Evolutionary conservation across 35 echinoderm and acorn worm species (phyloP), one percentile per base, ranked within the genome.

Genomic region (Heliocidaris tuberculata): DNA sequence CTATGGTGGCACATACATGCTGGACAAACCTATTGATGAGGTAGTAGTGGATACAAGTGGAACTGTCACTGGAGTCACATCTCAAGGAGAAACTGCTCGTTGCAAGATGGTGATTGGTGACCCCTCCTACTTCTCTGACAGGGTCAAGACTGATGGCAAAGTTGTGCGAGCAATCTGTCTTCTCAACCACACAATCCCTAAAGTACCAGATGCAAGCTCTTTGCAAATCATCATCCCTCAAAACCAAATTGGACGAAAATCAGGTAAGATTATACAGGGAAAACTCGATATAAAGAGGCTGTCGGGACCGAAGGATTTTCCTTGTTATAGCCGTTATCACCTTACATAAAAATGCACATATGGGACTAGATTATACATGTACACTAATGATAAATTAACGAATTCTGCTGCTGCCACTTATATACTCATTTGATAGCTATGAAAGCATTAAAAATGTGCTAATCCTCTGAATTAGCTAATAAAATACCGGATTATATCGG

Each of bases 1-100:
- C 86, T 99, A 99, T 88, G 98, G 98, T 24, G 98, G 98, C n/a
- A 99, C 98, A 35, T 99, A 99, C 94, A 99, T 99, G 98, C 92
- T 99, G 19, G 94, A 96, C 96, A 99, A 99, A 88, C 98, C 97
- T n/a, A 96, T 99, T 94, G 95, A 99, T 10, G 94, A 95, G 30
- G 85, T 99, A 42, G 94, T 88, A 49, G 92, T 96, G 85, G 87
- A 89, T 29, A 95, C 96, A 10, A 86, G 96, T 85, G 98, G 96
- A 17, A 29, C 85, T 9, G 97, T 99, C 19, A 86, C 32, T 32
- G 98, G 98, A 52, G 98, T 99, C 19, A 96, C 32, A 48, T 99
- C 98, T 7, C 85, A 94, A 86, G 98, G 96, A 0, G 98, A 99
- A 85, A 96, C 94, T 11, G 98, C 98, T 13, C 92, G 93, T 50